Percentiles rank a stretch among this genome's conserved stretches.
Evolutionary conservation across 2,113 vertebrate species (phyloP).

Genomic region (Cryptomyrus ogoouensis): DNA sequence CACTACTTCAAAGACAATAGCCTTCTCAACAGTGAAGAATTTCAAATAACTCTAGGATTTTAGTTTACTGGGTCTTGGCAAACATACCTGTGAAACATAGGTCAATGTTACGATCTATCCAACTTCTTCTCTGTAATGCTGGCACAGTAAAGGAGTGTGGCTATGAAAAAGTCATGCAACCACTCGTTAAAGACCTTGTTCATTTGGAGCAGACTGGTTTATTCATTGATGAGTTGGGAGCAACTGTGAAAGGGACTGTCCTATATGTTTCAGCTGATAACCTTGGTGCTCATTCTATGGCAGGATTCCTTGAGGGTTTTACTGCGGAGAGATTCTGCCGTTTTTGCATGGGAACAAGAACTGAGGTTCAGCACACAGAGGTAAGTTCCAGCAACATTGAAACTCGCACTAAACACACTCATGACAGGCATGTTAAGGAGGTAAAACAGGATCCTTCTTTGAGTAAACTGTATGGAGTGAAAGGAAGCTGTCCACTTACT

Average conservation of each 20-base stretch:
- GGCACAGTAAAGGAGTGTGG: not conserved
- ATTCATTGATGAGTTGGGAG: not conserved
- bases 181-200: not conserved
- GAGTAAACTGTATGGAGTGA: not conserved
- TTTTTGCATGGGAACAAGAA: not conserved
- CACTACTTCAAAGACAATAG: not conserved
- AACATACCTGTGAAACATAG: not conserved
- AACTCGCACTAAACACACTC: not conserved
- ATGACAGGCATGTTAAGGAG: not conserved
- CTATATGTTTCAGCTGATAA: slow-evolving; percentile 12
- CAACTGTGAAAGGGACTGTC: slow-evolving; percentile 3
- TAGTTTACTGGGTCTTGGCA: slow-evolving; percentile 6
- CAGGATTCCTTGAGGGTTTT: slow-evolving; percentile 14
- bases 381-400: not conserved
- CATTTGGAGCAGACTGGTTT: not conserved
- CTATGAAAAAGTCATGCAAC: not conserved
- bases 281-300: not conserved
- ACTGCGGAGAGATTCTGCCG: not conserved
- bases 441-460: not conserved
- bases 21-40: not conserved
- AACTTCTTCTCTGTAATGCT: not conserved
- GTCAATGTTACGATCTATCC: not conserved
- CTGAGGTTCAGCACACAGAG: not conserved
- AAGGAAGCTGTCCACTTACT: not conserved
- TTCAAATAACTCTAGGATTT: not conserved